Percentiles rank a stretch among this genome's conserved stretches.
Evolutionary conservation across 2,797 vertebrate species (phyloP).

Genomic region (Pangasius macronema): DNA sequence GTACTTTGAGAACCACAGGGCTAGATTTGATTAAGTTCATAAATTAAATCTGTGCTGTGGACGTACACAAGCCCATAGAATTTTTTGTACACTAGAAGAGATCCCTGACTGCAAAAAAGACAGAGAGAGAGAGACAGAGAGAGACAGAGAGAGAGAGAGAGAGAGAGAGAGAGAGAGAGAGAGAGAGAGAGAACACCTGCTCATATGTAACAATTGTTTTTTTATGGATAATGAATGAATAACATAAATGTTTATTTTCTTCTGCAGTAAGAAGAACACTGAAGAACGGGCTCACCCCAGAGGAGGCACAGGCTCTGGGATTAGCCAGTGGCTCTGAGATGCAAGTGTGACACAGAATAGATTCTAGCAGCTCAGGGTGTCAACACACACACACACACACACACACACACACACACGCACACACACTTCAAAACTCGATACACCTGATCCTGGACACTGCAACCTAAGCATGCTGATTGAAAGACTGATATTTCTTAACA

Average conservation of each 20-base stretch:
- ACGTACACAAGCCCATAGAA: neutral
- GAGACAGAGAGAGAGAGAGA: too few relatives aligned
- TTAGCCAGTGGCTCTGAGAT: constrained; percentile 89
- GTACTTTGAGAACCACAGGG: neutral
- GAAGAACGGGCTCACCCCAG: constrained; percentile 89
- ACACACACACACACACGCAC: neutral
- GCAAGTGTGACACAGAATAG: constrained; percentile 82
- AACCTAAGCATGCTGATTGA: constrained; percentile 35
- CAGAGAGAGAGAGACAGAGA: too few relatives aligned
- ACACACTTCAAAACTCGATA: neutral
- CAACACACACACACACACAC: constrained; percentile 39
- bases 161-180: too few relatives aligned
- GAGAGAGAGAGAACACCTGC: too few relatives aligned
- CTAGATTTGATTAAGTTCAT: neutral
- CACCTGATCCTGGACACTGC: constrained; percentile 15
- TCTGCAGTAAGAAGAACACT: constrained; percentile 90
- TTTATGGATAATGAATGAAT: neutral
- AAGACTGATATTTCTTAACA: constrained; percentile 24
- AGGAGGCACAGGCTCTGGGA: constrained; percentile 93
- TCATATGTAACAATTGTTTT: neutral
- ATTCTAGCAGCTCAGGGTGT: constrained; percentile 48
- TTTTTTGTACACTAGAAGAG: neutral
- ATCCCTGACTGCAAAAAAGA: too few relatives aligned
- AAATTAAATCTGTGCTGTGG: neutral
- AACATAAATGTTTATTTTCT: neutral